Conservation (phyloP, 2,113 vertebrate genomes). For the Gymnobelideus leadbeateri region DNA sequence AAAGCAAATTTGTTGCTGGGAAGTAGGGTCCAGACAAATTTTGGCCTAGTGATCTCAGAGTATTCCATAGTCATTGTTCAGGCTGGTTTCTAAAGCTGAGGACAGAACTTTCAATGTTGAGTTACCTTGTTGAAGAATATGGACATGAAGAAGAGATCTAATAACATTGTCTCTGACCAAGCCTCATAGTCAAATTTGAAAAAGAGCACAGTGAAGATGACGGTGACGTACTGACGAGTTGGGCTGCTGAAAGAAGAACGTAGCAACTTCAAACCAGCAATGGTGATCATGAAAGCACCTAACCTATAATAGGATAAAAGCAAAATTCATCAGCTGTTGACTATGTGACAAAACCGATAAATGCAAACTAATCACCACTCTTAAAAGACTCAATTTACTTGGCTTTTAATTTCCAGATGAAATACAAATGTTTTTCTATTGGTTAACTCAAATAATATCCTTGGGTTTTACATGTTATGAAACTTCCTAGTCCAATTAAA, state of each 20-base stretch:
- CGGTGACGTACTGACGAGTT: slow-evolving; percentile 95
- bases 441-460: neutral
- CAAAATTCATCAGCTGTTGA: slow-evolving; percentile 42
- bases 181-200: slow-evolving; percentile 97
- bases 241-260: slow-evolving; percentile 97
- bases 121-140: slow-evolving; percentile 98
- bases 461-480: neutral
- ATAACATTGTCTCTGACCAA: slow-evolving; percentile 96
- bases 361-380: slow-evolving; percentile 6
- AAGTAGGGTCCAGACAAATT: neutral
- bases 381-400: neutral
- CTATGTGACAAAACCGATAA: neutral
- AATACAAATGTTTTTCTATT: slow-evolving; percentile 14
- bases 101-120: slow-evolving; percentile 30
- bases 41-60: slow-evolving; percentile 14
- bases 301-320: slow-evolving; percentile 84
- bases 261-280: slow-evolving; percentile 97
- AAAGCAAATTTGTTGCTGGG: neutral
- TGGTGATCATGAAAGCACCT: slow-evolving; percentile 96
- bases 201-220: slow-evolving; percentile 98
- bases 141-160: slow-evolving; percentile 98
- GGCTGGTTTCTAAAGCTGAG: neutral
- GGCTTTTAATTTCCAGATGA: neutral
- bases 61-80: neutral
- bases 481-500: neutral